phyloP scores from a whole-genome alignment of 2,888 invertebrate species.

The Zelleria hepariella region DNA sequence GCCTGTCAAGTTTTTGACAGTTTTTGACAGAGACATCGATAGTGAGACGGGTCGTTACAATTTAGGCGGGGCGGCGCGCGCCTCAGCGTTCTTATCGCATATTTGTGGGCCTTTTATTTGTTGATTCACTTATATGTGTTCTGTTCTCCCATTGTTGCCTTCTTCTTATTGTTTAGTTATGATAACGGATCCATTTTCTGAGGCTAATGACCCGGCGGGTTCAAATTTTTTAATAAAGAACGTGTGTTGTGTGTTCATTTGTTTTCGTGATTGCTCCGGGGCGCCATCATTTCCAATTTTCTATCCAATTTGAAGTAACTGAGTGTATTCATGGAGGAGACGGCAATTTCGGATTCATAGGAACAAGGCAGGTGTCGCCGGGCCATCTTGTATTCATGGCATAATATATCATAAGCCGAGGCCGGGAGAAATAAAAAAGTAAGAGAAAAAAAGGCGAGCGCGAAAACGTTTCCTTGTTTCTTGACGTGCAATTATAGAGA shows the following conservation, averaged over 20 bases:
- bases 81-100: slow-evolving; percentile 40
- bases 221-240: not conserved
- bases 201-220: not conserved
- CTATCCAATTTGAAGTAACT: slow-evolving; percentile 26
- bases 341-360: slow-evolving; percentile 62
- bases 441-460: slow-evolving; percentile 26
- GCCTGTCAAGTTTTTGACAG: slow-evolving; percentile 69
- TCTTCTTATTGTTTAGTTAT: not conserved
- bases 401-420: slow-evolving; percentile 59
- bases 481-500: slow-evolving; percentile 73
- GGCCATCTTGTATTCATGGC: slow-evolving; percentile 67
- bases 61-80: slow-evolving; percentile 42
- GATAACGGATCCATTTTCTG: slow-evolving; percentile 1
- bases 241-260: not conserved
- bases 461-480: slow-evolving; percentile 44
- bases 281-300: slow-evolving; percentile 19
- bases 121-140: slow-evolving; percentile 54
- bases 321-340: slow-evolving; percentile 32
- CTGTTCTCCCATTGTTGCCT: slow-evolving; percentile 18
- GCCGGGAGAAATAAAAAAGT: slow-evolving; percentile 17
- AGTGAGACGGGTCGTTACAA: slow-evolving; percentile 59
- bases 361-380: slow-evolving; percentile 56
- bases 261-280: not conserved
- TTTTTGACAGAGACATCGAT: slow-evolving; percentile 72
- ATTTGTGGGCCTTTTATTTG: slow-evolving; percentile 43